Evolutionary conservation across 2,113 vertebrate species (phyloP).

Genomic region (Macroglossus sobrinus): DNA sequence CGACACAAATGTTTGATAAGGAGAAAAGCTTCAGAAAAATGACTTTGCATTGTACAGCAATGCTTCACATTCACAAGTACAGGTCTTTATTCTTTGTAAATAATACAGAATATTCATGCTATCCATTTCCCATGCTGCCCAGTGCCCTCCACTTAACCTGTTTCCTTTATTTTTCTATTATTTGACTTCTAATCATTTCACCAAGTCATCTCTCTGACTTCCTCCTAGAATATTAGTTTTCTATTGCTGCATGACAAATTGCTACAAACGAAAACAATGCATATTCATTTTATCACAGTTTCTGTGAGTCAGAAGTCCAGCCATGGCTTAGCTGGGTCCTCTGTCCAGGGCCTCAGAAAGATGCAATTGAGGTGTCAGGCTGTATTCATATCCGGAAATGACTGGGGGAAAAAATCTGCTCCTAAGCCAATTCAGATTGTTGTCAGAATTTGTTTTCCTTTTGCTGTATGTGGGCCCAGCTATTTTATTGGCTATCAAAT

Average conservation of each 20-base stretch:
- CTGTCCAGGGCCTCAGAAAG: background rate
- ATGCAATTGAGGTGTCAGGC: background rate
- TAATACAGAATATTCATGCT: background rate
- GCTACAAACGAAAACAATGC: background rate
- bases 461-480: background rate
- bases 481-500: background rate
- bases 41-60: background rate
- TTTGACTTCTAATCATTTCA: background rate
- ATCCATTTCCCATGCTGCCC: background rate
- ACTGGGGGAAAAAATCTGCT: background rate
- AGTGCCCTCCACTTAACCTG: background rate
- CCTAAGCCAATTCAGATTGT: background rate
- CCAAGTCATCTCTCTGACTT: background rate
- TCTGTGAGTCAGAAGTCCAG: background rate
- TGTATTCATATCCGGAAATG: background rate
- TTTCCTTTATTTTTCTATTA: background rate
- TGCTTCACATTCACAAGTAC: background rate
- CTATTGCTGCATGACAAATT: background rate
- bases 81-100: background rate
- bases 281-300: background rate
- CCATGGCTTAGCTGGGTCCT: background rate
- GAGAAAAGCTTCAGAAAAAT: constrained; percentile 23
- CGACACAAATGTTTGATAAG: constrained; percentile 39
- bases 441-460: background rate
- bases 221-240: background rate